Evolutionary conservation across 2,888 invertebrate genomes (phyloP).

Genomic region (Tethea ocularis): DNA sequence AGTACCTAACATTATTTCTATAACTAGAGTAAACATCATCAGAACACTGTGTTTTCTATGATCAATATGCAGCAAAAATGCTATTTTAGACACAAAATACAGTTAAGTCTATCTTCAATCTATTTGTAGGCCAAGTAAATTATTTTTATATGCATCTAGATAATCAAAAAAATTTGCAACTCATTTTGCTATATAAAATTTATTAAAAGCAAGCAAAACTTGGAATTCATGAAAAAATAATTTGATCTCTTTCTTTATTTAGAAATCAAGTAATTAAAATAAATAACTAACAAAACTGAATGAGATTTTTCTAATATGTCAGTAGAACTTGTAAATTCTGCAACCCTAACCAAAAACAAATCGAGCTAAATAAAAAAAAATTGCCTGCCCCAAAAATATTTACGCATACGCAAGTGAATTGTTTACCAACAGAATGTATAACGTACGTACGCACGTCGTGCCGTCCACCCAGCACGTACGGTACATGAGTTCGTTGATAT

Average conservation of each 20-base stretch:
- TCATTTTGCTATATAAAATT: constrained; percentile 6
- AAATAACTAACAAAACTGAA: not conserved
- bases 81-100: too few species aligned
- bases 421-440: constrained; percentile 75
- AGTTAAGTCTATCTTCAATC: too few species aligned
- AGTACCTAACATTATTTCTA: constrained; percentile 36
- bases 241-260: too few species aligned
- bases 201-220: not conserved
- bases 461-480: constrained; percentile 70
- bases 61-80: too few species aligned
- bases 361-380: constrained; percentile 18
- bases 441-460: constrained; percentile 58
- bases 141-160: not conserved
- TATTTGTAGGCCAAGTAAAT: too few species aligned
- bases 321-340: not conserved
- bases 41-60: not conserved
- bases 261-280: too few species aligned
- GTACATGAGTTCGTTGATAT: constrained; percentile 81
- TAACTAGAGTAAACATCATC: constrained; percentile 10
- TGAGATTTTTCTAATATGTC: too few species aligned
- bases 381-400: constrained; percentile 25
- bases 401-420: constrained; percentile 55
- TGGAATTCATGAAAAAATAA: too few species aligned
- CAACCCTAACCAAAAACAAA: not conserved
- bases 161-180: constrained; percentile 12